Evolutionary conservation across 2,888 invertebrate genomes (phyloP).

Genomic region (Ptilodon capucinus): DNA sequence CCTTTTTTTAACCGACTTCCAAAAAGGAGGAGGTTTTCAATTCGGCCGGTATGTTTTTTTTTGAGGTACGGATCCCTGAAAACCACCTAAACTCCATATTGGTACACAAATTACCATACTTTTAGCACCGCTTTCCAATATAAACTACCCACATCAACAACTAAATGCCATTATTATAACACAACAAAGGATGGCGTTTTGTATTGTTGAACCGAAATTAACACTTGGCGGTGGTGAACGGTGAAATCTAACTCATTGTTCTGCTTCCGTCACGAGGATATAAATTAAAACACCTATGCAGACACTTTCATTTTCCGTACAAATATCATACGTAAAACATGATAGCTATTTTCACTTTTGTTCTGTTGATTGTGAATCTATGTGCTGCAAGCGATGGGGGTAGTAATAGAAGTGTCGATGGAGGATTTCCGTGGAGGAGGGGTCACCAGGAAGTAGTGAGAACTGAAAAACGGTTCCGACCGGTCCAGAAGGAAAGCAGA

Average conservation of each 20-base stretch:
- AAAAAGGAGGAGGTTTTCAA: too few species aligned
- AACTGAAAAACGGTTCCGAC: conserved; percentile 57
- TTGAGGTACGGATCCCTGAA: too few species aligned
- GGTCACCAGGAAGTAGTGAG: conserved; percentile 24
- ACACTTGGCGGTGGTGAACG: conserved; percentile 47
- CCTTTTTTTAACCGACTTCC: too few species aligned
- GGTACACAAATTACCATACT: too few species aligned
- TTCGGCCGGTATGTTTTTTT: too few species aligned
- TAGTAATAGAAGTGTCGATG: conserved; percentile 27
- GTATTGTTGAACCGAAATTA: conserved; percentile 37
- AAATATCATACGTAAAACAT: conserved; percentile 17
- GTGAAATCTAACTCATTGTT: conserved; percentile 51
- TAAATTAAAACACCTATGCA: conserved; percentile 43
- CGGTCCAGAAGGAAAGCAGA: conserved; percentile 62
- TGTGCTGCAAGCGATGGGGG: conserved; percentile 38
- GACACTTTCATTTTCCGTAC: conserved; percentile 27
- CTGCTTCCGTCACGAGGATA: conserved; percentile 46
- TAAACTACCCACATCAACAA: conserved; percentile 16
- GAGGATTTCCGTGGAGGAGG: conserved; percentile 4
- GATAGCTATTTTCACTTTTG: conserved; percentile 17
- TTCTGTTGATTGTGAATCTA: conserved; percentile 26
- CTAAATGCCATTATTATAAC: conserved; percentile 26
- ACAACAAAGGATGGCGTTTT: conserved; percentile 32
- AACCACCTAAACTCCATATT: too few species aligned
- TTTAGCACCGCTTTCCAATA: not conserved